Percentiles rank a stretch among this genome's conserved stretches.
Conservation (phyloP, 2,113 vertebrate genomes). For the Eudorcas thomsonii region DNA sequence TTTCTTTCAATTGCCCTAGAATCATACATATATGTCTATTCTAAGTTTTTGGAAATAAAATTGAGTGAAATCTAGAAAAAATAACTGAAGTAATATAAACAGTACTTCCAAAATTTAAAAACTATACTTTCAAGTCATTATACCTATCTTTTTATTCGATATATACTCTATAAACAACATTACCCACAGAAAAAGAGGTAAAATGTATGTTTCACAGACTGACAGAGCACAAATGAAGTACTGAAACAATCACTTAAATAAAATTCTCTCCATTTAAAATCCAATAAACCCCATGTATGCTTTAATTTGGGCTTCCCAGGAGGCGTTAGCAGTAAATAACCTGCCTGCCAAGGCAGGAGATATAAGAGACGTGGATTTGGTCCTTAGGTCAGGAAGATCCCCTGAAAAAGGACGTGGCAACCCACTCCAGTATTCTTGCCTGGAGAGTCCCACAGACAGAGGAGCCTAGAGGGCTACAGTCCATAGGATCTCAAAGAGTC, state of each 20-base stretch:
- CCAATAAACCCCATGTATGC: neutral
- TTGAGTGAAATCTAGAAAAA: neutral
- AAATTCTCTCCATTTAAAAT: neutral
- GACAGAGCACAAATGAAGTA: neutral
- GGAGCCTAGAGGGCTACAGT: neutral
- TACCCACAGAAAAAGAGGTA: neutral
- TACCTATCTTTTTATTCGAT: neutral
- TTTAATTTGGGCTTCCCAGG: neutral
- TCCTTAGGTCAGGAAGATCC: neutral
- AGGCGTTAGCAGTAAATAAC: neutral
- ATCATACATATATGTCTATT: neutral
- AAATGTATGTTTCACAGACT: neutral
- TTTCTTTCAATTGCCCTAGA: neutral
- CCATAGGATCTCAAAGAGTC: neutral
- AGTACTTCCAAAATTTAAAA: conserved; percentile 4
- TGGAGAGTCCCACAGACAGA: neutral
- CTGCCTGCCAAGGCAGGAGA: neutral
- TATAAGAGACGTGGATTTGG: neutral
- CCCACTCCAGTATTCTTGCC: neutral
- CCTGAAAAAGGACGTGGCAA: neutral
- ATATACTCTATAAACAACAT: neutral
- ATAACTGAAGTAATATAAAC: neutral
- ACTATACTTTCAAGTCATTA: neutral
- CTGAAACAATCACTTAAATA: neutral
- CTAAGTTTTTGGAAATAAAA: neutral